phyloP scores from a whole-genome alignment of 2,113 vertebrate species.

The Grallaria varia region DNA sequence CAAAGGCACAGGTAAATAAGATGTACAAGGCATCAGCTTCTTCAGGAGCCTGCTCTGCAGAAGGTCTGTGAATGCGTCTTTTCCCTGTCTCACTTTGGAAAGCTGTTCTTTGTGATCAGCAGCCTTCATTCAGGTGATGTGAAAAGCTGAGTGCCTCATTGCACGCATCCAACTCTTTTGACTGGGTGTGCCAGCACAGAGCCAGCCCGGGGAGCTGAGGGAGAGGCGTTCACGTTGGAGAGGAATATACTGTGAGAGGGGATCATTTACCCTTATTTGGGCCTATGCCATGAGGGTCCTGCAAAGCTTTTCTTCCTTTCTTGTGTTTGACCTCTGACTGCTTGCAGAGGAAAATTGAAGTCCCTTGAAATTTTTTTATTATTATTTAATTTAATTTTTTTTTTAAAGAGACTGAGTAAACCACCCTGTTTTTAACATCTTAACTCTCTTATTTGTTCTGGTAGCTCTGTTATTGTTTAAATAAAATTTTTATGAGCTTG shows the following conservation, averaged over 20 bases:
- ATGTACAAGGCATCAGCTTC: neutral
- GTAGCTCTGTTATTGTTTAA: slow-evolving; percentile 21
- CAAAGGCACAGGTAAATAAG: accelerated
- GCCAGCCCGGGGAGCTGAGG: neutral
- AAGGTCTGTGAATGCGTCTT: neutral
- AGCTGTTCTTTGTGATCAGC: neutral
- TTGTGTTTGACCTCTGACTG: neutral
- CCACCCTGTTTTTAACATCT: neutral
- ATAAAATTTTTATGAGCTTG: slow-evolving; percentile 27
- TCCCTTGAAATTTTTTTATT: neutral
- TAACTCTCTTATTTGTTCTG: neutral
- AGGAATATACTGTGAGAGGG: neutral
- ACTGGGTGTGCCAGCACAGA: neutral
- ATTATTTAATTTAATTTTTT: neutral
- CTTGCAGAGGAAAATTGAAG: neutral
- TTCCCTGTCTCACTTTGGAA: neutral
- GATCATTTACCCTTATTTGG: neutral
- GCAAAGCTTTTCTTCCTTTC: neutral
- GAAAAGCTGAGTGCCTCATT: neutral
- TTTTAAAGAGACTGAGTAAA: neutral
- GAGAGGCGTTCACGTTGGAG: neutral
- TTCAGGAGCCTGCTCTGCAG: neutral
- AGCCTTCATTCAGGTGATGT: neutral
- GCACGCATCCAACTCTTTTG: neutral
- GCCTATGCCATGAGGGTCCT: neutral